Evolutionary conservation across 2,888 invertebrate species (phyloP), one percentile per base, ranked within the genome.

Genomic region (Tuberolachnus salignus): DNA sequence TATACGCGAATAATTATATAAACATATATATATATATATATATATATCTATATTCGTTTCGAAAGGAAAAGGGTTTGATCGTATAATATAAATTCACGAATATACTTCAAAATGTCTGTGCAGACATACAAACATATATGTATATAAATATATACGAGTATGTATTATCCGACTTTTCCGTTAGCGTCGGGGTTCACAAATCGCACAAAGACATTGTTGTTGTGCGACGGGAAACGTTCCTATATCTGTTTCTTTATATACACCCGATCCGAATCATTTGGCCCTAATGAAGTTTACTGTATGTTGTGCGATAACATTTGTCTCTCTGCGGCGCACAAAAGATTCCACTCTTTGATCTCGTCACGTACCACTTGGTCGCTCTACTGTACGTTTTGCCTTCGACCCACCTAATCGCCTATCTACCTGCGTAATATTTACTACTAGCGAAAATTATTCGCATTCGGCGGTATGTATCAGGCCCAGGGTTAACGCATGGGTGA

Each of bases 221-320:
- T 9, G 14, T 16, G 13, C 10, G 44, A 23, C 6, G 34, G 34
- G 34, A 6, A 34, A 34, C 19, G 51, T 72, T 61, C 14, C 16
- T 61, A 61, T 61, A 61, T 61, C 34, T 16, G 11, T 61, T 72
- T 72, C 51, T 61, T 61, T 61, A 34, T 34, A 34, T 34, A 49
- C 72, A 19, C 13, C 16, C 72, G 34, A 63, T 61, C 10, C 49
- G 34, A 42, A 61, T 72, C 21, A 61, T 49, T 72, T 72, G 34
- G 4, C 34, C 16, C 51, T 61, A 72, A 72, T 63, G 72, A 61
- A 61, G 61, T 72, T 72, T 61, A 61, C 59, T 16, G 21, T 49
- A 34, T 34, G 34, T 34, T 34, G 34, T 51, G 19, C 61, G 14
- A 51, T 61, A 61, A 19, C 57, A 72, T 49, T 10, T 71, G 34